phyloP scores from a whole-genome alignment of 2,797 vertebrate genomes.

The Cynopterus sphinx region DNA sequence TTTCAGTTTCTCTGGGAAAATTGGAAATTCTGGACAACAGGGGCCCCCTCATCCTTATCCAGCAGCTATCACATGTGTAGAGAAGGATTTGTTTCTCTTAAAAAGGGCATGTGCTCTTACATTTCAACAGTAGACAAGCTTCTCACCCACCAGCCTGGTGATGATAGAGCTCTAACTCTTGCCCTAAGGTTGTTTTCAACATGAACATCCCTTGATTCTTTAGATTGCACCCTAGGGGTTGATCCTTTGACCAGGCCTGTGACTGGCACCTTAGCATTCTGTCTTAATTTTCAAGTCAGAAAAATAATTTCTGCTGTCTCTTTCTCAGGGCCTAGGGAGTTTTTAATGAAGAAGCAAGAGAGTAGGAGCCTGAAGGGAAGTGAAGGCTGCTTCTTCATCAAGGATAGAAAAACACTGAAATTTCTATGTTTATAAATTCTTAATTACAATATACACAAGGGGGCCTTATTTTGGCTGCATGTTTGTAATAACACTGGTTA shows the following conservation, averaged over 20 bases:
- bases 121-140: background rate
- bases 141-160: background rate
- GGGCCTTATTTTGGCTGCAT: background rate
- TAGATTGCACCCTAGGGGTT: background rate
- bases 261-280: background rate
- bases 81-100: background rate
- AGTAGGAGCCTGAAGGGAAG: background rate
- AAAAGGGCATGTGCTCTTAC: background rate
- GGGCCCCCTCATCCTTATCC: background rate
- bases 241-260: background rate
- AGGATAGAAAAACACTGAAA: background rate
- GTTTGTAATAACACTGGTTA: background rate
- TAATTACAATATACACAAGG: background rate
- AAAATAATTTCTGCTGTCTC: background rate
- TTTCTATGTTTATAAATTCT: slow-evolving; percentile 44
- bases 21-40: background rate
- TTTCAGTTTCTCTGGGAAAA: slow-evolving; percentile 10
- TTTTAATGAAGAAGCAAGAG: background rate
- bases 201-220: background rate
- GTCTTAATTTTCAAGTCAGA: background rate
- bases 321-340: background rate
- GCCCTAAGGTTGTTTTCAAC: background rate
- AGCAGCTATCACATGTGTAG: background rate
- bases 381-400: background rate
- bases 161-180: background rate